phyloP scores from a whole-genome alignment of 2,888 invertebrate species.

The Charanyca ferruginea region DNA sequence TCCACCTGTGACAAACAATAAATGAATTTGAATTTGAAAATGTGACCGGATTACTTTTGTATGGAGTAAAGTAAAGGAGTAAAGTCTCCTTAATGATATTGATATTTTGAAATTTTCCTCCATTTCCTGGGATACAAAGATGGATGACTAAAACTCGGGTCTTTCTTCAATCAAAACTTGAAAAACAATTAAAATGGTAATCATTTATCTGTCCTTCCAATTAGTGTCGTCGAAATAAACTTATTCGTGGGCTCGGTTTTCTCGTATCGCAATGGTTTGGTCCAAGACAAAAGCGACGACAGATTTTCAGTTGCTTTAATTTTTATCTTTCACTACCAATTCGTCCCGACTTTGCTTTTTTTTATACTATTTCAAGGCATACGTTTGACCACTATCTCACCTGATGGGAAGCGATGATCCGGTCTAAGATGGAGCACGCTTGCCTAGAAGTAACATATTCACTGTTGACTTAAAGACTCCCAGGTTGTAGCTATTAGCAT shows the following conservation, averaged over 20 bases:
- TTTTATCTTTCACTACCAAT: no score
- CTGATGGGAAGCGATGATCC: no score
- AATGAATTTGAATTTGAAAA: no score
- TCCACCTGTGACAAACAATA: no score
- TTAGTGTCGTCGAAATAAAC: constrained; percentile 76
- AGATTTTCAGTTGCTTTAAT: not conserved
- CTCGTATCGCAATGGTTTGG: constrained; percentile 62
- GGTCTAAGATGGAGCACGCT: no score
- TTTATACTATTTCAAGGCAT: no score
- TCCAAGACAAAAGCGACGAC: constrained; percentile 33
- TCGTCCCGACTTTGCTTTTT: no score
- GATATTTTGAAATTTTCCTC: constrained; percentile 45
- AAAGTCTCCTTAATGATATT: constrained; percentile 14
- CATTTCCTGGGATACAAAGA: constrained; percentile 40
- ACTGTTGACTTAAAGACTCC: no score
- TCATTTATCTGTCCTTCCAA: constrained; percentile 79
- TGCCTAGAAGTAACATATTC: no score
- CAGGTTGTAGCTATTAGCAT: no score
- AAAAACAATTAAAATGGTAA: constrained; percentile 81
- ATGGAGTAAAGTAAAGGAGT: not conserved
- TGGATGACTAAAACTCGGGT: constrained; percentile 59
- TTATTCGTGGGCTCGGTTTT: constrained; percentile 69
- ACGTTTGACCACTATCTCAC: no score
- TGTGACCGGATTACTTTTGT: no score
- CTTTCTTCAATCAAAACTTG: constrained; percentile 72